Percentiles rank a stretch among this genome's conserved stretches.
Conservation (phyloP, 2,113 vertebrate genomes). For the Amphiprion ocellaris region DNA sequence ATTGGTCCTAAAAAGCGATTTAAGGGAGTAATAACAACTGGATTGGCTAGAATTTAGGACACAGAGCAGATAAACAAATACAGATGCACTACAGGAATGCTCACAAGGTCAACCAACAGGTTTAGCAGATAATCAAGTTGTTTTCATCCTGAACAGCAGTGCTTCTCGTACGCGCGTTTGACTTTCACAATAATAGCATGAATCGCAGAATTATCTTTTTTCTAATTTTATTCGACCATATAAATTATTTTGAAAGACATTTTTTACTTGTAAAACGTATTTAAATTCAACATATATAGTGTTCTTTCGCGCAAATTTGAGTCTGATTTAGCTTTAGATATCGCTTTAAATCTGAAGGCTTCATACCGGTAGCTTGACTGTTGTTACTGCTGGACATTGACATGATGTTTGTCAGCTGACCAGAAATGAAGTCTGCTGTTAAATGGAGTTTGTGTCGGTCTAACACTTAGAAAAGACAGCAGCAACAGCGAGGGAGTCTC, state of each 20-base stretch:
- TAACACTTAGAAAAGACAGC: neutral
- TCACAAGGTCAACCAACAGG: too few relatives aligned
- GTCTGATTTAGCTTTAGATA: neutral
- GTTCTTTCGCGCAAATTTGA: neutral
- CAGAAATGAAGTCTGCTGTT: conserved; percentile 13
- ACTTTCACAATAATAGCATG: neutral
- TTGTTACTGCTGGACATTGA: neutral
- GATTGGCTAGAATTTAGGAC: too few relatives aligned
- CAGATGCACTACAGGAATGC: too few relatives aligned
- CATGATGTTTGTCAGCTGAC: conserved; percentile 35
- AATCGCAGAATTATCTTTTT: neutral
- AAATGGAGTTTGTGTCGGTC: conserved; percentile 11
- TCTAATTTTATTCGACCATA: neutral
- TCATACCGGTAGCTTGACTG: neutral
- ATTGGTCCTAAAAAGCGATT: too few relatives aligned
- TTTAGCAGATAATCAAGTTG: too few relatives aligned
- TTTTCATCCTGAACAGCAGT: too few relatives aligned
- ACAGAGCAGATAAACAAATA: too few relatives aligned
- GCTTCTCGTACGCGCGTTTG: neutral
- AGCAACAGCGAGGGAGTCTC: neutral
- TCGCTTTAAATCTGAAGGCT: conserved; percentile 24
- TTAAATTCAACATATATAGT: neutral
- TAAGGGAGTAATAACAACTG: too few relatives aligned
- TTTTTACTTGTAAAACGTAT: neutral
- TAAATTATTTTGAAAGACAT: neutral